Percentiles rank a stretch among this genome's conserved stretches.
Conservation (phyloP, 2,113 vertebrate species). For the Chaenogobius annularis region DNA sequence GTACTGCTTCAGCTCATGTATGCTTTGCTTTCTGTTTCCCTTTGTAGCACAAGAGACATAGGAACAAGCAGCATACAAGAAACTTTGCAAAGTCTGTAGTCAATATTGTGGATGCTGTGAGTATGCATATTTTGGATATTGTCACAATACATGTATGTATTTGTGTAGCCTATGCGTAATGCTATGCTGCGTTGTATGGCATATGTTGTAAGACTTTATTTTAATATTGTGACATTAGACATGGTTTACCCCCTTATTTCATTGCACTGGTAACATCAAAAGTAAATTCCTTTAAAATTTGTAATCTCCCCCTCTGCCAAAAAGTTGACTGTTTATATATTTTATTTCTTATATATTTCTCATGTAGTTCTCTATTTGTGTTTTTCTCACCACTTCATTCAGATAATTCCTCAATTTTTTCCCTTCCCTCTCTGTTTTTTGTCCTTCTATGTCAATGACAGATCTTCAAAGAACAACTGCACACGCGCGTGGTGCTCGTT, state of each 20-base stretch:
- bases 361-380: constrained; percentile 13
- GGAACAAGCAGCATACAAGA: constrained; percentile 80
- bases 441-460: constrained; percentile 60
- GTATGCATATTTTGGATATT: constrained; percentile 66
- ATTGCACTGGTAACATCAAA: no score
- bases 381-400: constrained; percentile 65
- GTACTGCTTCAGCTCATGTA: background rate
- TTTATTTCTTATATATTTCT: no score
- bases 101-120: constrained; percentile 95
- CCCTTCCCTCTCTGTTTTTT: constrained; percentile 22
- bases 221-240: no score
- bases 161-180: background rate
- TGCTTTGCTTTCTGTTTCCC: constrained; percentile 35
- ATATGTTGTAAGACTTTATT: no score
- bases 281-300: no score
- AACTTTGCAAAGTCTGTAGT: constrained; percentile 97
- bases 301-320: no score
- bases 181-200: background rate
- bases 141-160: background rate
- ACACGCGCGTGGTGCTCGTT: constrained; percentile 94
- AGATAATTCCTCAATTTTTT: constrained; percentile 74
- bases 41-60: constrained; percentile 87
- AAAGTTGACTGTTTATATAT: no score
- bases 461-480: constrained; percentile 97
- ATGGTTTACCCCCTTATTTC: no score